phyloP scores from a whole-genome alignment of 2,888 invertebrate species.

The Epinotia ramella region DNA sequence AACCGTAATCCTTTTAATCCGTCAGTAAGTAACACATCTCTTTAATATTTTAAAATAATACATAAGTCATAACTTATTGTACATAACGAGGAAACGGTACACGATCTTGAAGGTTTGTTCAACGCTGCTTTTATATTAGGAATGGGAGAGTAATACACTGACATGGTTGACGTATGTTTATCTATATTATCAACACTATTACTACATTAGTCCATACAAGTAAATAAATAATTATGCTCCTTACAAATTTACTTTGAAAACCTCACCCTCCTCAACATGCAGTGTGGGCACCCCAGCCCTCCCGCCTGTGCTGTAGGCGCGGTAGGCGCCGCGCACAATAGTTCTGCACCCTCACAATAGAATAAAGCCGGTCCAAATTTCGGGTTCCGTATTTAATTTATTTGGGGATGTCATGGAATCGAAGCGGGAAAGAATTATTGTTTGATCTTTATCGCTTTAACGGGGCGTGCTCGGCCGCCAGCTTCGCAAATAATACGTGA shows the following conservation, averaged over 20 bases:
- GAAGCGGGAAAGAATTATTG: slow-evolving; percentile 24
- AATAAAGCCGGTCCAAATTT: slow-evolving; percentile 21
- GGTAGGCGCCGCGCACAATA: background rate
- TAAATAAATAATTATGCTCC: background rate
- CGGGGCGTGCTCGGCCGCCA: background rate
- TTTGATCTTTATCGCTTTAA: slow-evolving; percentile 21
- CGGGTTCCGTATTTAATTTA: slow-evolving; percentile 31
- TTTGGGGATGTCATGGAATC: slow-evolving; percentile 21
- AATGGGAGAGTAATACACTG: too few species aligned
- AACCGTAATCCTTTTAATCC: too few species aligned
- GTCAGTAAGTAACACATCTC: too few species aligned
- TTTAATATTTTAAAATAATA: too few species aligned
- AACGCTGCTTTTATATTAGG: too few species aligned
- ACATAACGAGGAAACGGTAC: too few species aligned
- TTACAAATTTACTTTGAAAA: slow-evolving; percentile 12
- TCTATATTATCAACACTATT: background rate
- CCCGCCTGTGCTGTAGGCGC: background rate
- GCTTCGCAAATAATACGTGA: slow-evolving; percentile 4
- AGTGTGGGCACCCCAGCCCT: background rate
- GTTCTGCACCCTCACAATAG: slow-evolving; percentile 19
- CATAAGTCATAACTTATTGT: too few species aligned
- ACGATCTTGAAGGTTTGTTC: too few species aligned
- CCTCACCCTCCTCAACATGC: background rate
- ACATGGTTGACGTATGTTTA: too few species aligned
- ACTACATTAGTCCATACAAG: background rate